A percentile compares a stretch with the other conserved stretches of the same genome.
Evolutionary conservation across 2,888 invertebrate genomes (phyloP).

Genomic region (Keiferia lycopersicella): DNA sequence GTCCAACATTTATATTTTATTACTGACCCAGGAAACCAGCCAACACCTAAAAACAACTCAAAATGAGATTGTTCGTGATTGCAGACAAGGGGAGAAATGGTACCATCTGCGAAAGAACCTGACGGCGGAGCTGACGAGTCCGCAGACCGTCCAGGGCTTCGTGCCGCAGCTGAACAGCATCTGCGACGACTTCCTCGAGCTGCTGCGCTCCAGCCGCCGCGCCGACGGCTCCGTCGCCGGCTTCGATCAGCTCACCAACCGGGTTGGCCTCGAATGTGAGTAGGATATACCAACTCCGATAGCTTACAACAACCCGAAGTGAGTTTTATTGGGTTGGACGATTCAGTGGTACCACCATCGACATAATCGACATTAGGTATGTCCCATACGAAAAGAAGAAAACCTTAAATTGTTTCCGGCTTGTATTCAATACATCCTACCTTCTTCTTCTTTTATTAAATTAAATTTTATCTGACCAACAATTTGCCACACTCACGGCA

Average conservation of each 20-base stretch:
- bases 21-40: no score
- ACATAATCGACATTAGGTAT: no score
- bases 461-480: no score
- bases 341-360: no score
- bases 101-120: conserved; percentile 86
- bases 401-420: no score
- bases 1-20: no score
- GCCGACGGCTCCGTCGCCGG: conserved; percentile 75
- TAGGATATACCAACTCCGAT: conserved; percentile 31
- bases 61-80: conserved; percentile 37
- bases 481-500: no score
- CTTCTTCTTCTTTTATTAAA: no score
- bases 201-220: conserved; percentile 81
- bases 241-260: conserved; percentile 39
- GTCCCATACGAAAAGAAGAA: no score
- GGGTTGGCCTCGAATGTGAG: conserved; percentile 86
- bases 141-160: conserved; percentile 87
- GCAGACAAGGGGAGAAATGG: conserved; percentile 90
- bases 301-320: background rate
- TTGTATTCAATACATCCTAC: no score
- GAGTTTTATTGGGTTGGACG: no score
- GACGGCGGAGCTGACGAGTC: conserved; percentile 85
- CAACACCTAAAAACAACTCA: no score
- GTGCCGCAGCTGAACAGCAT: conserved; percentile 88
- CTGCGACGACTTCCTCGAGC: conserved; percentile 88